A percentile compares a stretch with the other conserved stretches of the same genome.
Evolutionary conservation across 2,888 invertebrate species (phyloP).

Genomic region (Argyresthia goedartella): DNA sequence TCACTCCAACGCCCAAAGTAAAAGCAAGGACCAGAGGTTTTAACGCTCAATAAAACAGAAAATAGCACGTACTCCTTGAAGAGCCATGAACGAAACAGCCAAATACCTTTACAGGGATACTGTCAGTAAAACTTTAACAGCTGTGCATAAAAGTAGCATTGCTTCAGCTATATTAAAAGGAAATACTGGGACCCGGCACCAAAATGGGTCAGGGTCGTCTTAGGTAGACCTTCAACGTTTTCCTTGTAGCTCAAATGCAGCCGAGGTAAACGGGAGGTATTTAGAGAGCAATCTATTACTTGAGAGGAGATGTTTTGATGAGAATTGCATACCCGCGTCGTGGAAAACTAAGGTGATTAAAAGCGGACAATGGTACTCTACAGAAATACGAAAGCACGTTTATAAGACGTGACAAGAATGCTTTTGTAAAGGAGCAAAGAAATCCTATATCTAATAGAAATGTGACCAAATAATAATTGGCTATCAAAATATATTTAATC

Average conservation of each 20-base stretch:
- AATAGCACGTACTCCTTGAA: constrained; percentile 3
- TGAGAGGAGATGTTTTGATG: not conserved
- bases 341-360: too few relatives aligned
- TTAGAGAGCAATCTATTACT: not conserved
- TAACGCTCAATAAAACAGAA: not conserved
- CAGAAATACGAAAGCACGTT: too few relatives aligned
- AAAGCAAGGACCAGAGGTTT: not conserved
- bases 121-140: constrained; percentile 24
- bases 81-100: constrained; percentile 12
- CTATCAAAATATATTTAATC: too few relatives aligned
- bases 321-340: too few relatives aligned
- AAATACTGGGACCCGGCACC: constrained; percentile 18
- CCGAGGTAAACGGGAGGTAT: not conserved
- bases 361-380: too few relatives aligned
- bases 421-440: too few relatives aligned
- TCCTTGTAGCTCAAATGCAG: constrained; percentile 4
- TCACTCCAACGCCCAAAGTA: not conserved
- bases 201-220: constrained; percentile 49
- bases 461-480: too few relatives aligned
- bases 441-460: too few relatives aligned
- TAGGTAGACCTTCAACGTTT: constrained; percentile 24
- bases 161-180: constrained; percentile 23
- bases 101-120: constrained; percentile 17
- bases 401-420: too few relatives aligned
- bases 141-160: constrained; percentile 28